Base-by-base conservation (phyloP, 92 coral and sea anemone species). In the Bergia puertoricense region DNA sequence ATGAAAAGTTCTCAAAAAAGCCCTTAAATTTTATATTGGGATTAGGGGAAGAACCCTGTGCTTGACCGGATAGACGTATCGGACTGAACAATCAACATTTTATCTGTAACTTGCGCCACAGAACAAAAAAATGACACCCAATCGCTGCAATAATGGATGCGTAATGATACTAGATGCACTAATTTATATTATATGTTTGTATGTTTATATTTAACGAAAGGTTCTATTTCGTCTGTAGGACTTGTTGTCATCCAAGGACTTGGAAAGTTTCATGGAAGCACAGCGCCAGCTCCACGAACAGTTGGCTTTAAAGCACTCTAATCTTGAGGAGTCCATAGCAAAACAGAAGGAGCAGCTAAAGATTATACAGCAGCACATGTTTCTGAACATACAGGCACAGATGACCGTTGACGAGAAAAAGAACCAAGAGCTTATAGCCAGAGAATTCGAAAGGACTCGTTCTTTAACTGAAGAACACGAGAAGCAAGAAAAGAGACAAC, bases 351-450 rank as follows among this genome's bases (percentile, higher is more conserved):
- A 89, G 38, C 99, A 95, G 85, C 91, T 96, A 2, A 87, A 89
- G 85, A 93, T 90, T 13, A 94, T 96, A 75, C 99, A 96, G 78
- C 96, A 92, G 77, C 99, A 96, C 46, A 96, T 96, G 96, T 88
- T 93, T 41, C 93, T 95, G 18, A 96, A 96, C 82, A 90, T 95
- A n/a, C 98, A 96, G 74, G 94, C 98, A 4, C 99, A 96, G 90
- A 80, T 93, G 62, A 92, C 94, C 18, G 85, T 96, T 11, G 95
- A 94, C 77, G 93, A 95, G 11, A 86, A 81, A 48, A 93, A 89
- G 85, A 90, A 89, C 57, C 94, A 94, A 51, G 92, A 94, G 67
- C 50, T 91, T 5, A 93, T 94, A 57, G 89, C 93, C 3, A 92
- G 92, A 46, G 92, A 91, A 77, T 89, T 93, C 38, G 91, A 93